Evolutionary conservation across 2,113 vertebrate genomes (phyloP), one percentile per base, ranked within the genome.

Genomic region (Lophura nycthemera): DNA sequence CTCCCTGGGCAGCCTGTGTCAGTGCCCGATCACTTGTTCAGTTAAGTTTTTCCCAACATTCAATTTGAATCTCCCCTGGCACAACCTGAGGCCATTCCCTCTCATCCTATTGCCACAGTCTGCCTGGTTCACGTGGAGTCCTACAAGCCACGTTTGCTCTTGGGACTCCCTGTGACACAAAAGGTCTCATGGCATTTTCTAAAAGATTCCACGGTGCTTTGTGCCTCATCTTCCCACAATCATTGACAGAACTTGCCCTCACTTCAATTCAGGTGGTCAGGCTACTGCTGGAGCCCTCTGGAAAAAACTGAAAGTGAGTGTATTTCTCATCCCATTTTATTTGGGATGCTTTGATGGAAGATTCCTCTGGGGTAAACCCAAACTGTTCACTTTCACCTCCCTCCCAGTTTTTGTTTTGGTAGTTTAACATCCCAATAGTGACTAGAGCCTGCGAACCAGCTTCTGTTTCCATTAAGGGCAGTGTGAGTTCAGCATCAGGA

Each of bases 391-490:
- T 78, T 10, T 13, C 30, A 63, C 9, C 27, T 86, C 25, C 11
- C 30, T 85, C 20, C 32, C 18, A 22, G 42, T 57, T 84, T 43
- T 90, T 13, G 36, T 66, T 84, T 21, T 12, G 30, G 5, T 65
- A 71, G 32, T 66, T 88, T 80, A 36, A 65, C 34, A 77, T 48
- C 52, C 30, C n/a, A 47, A 52, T 13, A 5, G 15, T 72, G 72
- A 88, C 57, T 69, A 12, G 25, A 48, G 45, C 50, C 25, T 75
- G 30, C 5, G 16, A 56, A 34, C 38, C 43, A 45, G 61, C 88
- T 95, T 67, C 79, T 75, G 22, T 81, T 94, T 77, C 76, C 88
- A 56, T 61, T 71, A 24, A 61, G 88, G 61, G 17, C 76, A 43
- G 42, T 47, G 69, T 4, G 25, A 81, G 34, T 5, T 19, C 42